Conservation (phyloP, 2,797 vertebrate genomes). For the Helicolenus hilgendorfi region DNA sequence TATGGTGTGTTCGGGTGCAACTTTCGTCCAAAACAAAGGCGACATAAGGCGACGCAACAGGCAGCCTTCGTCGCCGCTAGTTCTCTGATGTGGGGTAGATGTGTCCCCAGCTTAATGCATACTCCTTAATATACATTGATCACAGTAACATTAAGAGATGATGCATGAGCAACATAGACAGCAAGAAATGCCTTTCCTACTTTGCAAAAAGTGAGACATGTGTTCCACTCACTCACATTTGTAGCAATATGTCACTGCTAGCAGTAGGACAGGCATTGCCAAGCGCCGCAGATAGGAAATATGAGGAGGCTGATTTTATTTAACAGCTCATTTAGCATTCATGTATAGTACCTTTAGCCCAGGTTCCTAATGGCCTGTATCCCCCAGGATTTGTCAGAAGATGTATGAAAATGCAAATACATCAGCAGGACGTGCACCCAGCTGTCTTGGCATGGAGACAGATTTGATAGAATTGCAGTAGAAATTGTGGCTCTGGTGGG, state of each 20-base stretch:
- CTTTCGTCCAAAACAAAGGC: no score
- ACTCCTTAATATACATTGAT: background rate
- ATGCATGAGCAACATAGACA: background rate
- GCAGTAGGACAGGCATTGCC: slow-evolving; percentile 41
- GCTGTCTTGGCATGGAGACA: slow-evolving; percentile 38
- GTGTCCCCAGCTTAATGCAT: background rate
- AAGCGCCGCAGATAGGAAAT: slow-evolving; percentile 64
- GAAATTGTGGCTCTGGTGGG: slow-evolving; percentile 35
- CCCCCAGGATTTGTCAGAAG: slow-evolving; percentile 79
- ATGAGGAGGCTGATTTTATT: slow-evolving; percentile 82
- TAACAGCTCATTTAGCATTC: slow-evolving; percentile 87
- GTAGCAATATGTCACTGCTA: slow-evolving; percentile 60
- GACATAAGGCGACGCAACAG: no score
- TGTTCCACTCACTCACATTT: slow-evolving; percentile 59
- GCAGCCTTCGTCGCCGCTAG: no score
- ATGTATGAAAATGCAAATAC: slow-evolving; percentile 84
- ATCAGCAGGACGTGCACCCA: slow-evolving; percentile 64
- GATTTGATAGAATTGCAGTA: slow-evolving; percentile 46
- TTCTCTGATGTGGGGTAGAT: no score
- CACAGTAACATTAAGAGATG: background rate
- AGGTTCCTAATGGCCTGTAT: slow-evolving; percentile 77
- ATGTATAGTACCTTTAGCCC: slow-evolving; percentile 79
- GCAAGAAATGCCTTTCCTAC: background rate
- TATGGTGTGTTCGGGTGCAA: no score
- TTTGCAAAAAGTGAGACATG: slow-evolving; percentile 45